phyloP scores from a whole-genome alignment of 1,140 invertebrate genomes.

The Meteorus sp. region DNA sequence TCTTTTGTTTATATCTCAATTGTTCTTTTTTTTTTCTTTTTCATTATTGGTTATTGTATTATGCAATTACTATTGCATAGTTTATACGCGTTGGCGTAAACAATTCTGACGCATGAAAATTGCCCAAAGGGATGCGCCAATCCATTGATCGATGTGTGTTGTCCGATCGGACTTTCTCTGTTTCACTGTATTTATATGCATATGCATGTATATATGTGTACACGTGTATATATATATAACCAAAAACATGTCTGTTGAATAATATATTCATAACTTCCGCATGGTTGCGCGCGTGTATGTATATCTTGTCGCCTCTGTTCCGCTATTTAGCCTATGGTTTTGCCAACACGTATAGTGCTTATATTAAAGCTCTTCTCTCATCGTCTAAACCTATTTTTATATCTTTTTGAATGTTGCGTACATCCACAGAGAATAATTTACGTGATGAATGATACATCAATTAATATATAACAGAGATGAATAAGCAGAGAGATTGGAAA shows the following conservation, averaged over 20 bases:
- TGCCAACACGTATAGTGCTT: background rate
- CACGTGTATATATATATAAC: constrained; percentile 15
- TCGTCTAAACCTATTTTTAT: background rate
- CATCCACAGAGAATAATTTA: no score
- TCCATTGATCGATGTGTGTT: constrained; percentile 45
- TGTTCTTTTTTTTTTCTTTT: no score
- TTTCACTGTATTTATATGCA: no score
- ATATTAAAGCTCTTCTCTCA: background rate
- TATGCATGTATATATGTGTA: no score
- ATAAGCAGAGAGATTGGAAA: no score
- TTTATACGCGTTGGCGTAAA: constrained; percentile 27
- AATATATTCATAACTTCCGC: constrained; percentile 49
- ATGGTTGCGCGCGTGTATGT: constrained; percentile 28
- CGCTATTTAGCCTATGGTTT: background rate
- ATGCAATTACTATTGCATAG: no score
- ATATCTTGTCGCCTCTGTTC: background rate
- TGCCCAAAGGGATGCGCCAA: constrained; percentile 50
- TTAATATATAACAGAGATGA: no score
- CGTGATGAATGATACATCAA: no score
- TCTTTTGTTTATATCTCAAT: no score
- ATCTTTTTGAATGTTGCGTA: no score
- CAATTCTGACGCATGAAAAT: constrained; percentile 49
- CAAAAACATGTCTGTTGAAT: constrained; percentile 47
- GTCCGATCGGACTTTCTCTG: constrained; percentile 41
- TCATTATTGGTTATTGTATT: no score